Evolutionary conservation across 2,113 vertebrate genomes (phyloP), one percentile per base, ranked within the genome.

Genomic region (Scopus umbretta): DNA sequence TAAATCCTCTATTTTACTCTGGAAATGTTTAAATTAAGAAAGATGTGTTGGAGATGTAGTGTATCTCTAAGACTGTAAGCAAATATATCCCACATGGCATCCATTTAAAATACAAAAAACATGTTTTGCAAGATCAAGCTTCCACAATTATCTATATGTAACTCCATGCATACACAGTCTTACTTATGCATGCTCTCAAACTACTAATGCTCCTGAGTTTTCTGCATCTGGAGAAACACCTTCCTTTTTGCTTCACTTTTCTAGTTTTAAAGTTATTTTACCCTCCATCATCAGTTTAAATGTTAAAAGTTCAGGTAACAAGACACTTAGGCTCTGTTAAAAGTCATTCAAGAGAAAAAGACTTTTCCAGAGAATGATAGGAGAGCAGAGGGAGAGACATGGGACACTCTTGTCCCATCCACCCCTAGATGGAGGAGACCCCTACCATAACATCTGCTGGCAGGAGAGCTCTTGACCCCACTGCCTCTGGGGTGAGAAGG

Each of bases 21-120:
- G 71, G 52, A 95, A 92, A 91, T 43, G 42, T 47, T 83, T 86
- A 93, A 68, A 78, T 90, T 72, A 84, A 79, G 86, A 90, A 88
- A 75, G 66, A 89, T 91, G 34, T 87, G 27, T 65, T 66, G 70
- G 68, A 82, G 23, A 71, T 56, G 25, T 71, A 87, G 43, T 59
- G n/a, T 80, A 65, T 96, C 86, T 85, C 52, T 63, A 94, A 87
- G 76, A 56, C 67, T 52, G 43, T 62, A 82, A 74, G 71, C 38
- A 89, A 95, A 80, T 70, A 80, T 63, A 92, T 87, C 70, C 65
- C 78, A 63, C 59, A 76, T 52, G 61, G 56, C 18, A 73, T 70
- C 34, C 47, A 61, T 88, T 87, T 76, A 88, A 90, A 94, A 80
- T 80, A 92, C 25, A 74, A 92, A 88, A 22, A 7, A 7, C 36